Conservation (phyloP, 2,797 vertebrate species). For the Urocyon cinereoargenteus region DNA sequence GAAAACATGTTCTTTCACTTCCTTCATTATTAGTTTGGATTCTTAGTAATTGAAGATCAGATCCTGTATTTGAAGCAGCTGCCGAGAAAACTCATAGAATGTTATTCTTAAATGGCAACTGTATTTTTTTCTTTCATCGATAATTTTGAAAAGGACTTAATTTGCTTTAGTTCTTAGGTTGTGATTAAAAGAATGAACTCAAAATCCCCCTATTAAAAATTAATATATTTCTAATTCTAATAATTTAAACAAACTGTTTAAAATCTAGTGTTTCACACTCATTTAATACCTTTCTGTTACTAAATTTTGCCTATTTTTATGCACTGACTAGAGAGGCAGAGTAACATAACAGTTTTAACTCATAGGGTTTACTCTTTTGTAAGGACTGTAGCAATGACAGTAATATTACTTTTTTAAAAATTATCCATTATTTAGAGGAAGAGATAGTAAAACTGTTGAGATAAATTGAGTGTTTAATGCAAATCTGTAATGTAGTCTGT, state of each 20-base stretch:
- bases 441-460: neutral
- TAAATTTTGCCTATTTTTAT: constrained; percentile 52
- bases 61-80: constrained; percentile 69
- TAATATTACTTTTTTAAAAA: neutral
- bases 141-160: constrained; percentile 48
- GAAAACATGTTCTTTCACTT: constrained; percentile 76
- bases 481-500: neutral
- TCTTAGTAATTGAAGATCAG: constrained; percentile 56
- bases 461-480: neutral
- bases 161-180: constrained; percentile 40
- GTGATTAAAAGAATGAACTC: constrained; percentile 24
- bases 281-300: neutral
- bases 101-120: constrained; percentile 56
- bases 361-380: neutral
- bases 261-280: neutral
- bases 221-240: constrained; percentile 39
- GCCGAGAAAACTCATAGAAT: constrained; percentile 59
- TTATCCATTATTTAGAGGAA: constrained; percentile 16
- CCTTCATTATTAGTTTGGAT: constrained; percentile 68
- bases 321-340: constrained; percentile 11
- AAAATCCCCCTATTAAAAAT: constrained; percentile 15
- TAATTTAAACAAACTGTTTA: neutral
- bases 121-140: constrained; percentile 44
- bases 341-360: neutral
- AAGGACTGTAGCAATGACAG: neutral